Evolutionary conservation across 2,888 invertebrate genomes (phyloP), one percentile per base, ranked within the genome.

Genomic region (Hirudinaria manillensis): DNA sequence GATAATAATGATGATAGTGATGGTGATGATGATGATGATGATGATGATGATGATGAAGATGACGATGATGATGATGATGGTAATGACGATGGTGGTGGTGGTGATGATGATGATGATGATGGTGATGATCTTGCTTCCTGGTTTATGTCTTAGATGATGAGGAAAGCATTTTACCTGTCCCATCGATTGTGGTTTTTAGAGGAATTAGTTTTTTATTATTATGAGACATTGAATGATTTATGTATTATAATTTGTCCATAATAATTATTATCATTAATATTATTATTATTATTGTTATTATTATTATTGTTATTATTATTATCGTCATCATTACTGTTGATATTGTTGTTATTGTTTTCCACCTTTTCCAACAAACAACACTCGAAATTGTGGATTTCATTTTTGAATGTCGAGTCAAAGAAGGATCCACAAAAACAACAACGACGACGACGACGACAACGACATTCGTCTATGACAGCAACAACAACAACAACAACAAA

Each of bases 1-100:
- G 61, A 61, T 13, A 13, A 61, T 61, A 13, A 61, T n/a, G 61
- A 27, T 61, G 61, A 27, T 61, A 13, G 13, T 61, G 61, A 27
- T 61, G 61, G 13, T 61, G 61, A 27, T 61, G 61, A 61, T 61
- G 61, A 61, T 61, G 61, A 61, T 61, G 61, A 61, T 61, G 61
- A 24, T 38, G 75, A 71, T 55, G 77, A 76, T 36, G 79, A 78
- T 65, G 77, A 75, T 51, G 80, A 79, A 67, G 81, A 78, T 72
- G 80, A 76, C 61, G 79, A 76, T 61, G 76, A 78, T 66, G 77
- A 78, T 66, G 78, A 76, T 68, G 78, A 75, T 7, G 77, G 77
- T 66, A 76, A 65, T 36, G 74, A 32, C 32, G 73, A 75, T 68
- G 71, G 66, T 70, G 72, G 71, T 72, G 51, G 56, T 27, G 70